A percentile compares a stretch with the other conserved stretches of the same genome.
Conservation (phyloP, 2,888 invertebrate species). For the Epinotia ramella region DNA sequence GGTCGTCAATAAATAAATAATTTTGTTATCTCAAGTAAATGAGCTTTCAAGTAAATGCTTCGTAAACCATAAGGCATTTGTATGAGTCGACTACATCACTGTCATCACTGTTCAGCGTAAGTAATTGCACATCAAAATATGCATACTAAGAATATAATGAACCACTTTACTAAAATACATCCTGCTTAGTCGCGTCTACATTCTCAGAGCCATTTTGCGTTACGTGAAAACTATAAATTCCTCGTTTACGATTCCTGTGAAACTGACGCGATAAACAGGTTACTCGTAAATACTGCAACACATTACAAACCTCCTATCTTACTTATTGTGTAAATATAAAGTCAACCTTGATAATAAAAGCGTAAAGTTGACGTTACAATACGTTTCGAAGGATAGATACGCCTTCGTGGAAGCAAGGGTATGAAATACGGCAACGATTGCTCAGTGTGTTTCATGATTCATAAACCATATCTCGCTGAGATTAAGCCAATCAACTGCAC, state of each 20-base stretch:
- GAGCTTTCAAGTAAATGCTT: too few species aligned
- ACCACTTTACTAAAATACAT: slow-evolving; percentile 13
- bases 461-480: slow-evolving; percentile 54
- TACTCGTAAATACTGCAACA: slow-evolving; percentile 55
- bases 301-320: background rate
- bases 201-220: slow-evolving; percentile 13
- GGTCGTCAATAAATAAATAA: too few species aligned
- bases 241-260: slow-evolving; percentile 62
- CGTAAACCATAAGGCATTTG: background rate
- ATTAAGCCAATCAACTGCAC: slow-evolving; percentile 36
- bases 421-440: slow-evolving; percentile 50
- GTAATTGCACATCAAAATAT: background rate
- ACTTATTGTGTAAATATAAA: background rate
- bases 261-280: slow-evolving; percentile 63
- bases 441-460: slow-evolving; percentile 61
- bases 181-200: slow-evolving; percentile 12
- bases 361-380: background rate
- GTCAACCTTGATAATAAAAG: background rate
- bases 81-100: background rate
- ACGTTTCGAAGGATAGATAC: background rate
- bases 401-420: background rate
- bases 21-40: too few species aligned
- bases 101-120: background rate
- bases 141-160: background rate
- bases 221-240: slow-evolving; percentile 48